phyloP scores from a whole-genome alignment of 2,113 vertebrate species.

The Eolophus roseicapilla region DNA sequence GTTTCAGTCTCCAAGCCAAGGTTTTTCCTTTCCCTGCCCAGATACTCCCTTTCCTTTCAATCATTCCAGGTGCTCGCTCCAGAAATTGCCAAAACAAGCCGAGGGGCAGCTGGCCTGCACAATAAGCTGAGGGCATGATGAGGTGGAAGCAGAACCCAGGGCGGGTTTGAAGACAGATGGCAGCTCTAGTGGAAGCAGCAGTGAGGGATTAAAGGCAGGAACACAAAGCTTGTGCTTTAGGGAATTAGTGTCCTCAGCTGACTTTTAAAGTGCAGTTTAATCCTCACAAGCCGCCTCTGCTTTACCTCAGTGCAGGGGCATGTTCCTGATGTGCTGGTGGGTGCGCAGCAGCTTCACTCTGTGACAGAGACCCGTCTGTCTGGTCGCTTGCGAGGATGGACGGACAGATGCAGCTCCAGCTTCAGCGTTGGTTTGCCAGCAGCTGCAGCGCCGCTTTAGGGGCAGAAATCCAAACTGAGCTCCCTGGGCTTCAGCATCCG shows the following conservation, averaged over 20 bases:
- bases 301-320: not conserved
- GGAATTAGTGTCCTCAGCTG: not conserved
- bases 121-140: not conserved
- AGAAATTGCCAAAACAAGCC: not conserved
- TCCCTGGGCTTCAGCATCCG: rapidly evolving
- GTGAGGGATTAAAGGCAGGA: not conserved
- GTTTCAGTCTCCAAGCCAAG: not conserved
- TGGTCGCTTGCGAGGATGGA: rapidly evolving
- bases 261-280: not conserved
- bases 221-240: not conserved
- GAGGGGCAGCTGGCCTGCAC: not conserved
- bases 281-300: not conserved
- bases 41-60: not conserved
- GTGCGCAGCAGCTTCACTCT: not conserved
- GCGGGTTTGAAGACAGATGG: not conserved
- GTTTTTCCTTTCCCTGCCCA: not conserved
- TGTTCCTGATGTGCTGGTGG: rapidly evolving
- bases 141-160: not conserved
- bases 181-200: not conserved
- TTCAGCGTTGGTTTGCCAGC: rapidly evolving
- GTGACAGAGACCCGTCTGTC: not conserved
- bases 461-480: not conserved
- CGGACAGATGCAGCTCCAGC: rapidly evolving
- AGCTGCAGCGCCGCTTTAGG: rapidly evolving
- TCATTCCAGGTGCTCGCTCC: not conserved